Percentiles rank a stretch among this genome's conserved stretches.
Evolutionary conservation across 2,888 invertebrate species (phyloP).

Genomic region (Caenorhabditis japonica): DNA sequence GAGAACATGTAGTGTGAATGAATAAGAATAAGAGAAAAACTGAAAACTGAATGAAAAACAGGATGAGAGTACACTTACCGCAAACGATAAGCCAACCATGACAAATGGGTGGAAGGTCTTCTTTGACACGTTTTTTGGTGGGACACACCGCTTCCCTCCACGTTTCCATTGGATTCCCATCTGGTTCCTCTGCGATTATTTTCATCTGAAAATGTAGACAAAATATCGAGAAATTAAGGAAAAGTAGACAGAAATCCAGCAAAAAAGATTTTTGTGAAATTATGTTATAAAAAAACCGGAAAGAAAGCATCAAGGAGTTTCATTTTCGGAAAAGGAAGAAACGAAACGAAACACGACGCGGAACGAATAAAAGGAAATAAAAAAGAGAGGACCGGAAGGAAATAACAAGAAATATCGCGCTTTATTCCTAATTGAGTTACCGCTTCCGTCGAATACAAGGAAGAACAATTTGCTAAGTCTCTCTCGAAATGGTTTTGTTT

Average conservation of each 20-base stretch:
- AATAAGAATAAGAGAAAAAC: too few relatives aligned
- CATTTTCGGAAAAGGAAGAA: background rate
- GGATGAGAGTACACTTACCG: conserved; percentile 33
- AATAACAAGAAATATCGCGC: conserved; percentile 35
- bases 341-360: too few relatives aligned
- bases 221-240: background rate
- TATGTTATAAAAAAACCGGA: background rate
- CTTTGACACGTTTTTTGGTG: conserved; percentile 14
- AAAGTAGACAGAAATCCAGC: background rate
- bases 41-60: conserved; percentile 10
- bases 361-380: conserved; percentile 10
- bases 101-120: conserved; percentile 43
- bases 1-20: too few relatives aligned
- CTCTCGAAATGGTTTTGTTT: conserved; percentile 41
- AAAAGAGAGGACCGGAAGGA: conserved; percentile 1
- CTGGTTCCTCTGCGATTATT: conserved; percentile 39
- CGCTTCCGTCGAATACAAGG: conserved; percentile 32
- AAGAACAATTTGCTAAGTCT: conserved; percentile 41
- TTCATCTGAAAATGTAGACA: conserved; percentile 17
- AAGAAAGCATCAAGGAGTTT: conserved; percentile 7
- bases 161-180: conserved; percentile 18
- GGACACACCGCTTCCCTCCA: conserved; percentile 18
- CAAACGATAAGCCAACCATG: conserved; percentile 57
- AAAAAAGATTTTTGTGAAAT: background rate
- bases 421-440: conserved; percentile 48